Evolutionary conservation across 2,888 invertebrate genomes (phyloP).

Genomic region (Trisateles emortualis): DNA sequence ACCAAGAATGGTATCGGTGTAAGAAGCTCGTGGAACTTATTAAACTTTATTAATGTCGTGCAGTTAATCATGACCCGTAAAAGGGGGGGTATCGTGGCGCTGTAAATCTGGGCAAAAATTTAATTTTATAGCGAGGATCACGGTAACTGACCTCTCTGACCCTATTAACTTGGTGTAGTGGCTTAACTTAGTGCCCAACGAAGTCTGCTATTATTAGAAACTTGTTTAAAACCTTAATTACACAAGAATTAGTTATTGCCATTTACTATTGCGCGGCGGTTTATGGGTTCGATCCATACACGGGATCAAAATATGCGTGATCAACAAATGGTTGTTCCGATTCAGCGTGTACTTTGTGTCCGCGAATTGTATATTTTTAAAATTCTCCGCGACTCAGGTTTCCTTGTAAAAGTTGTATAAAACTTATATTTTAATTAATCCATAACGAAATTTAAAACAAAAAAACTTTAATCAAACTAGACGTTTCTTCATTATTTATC

Average conservation of each 20-base stretch:
- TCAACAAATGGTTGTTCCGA: too few relatives aligned
- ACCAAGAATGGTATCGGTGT: conserved; percentile 52
- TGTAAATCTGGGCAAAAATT: conserved; percentile 79
- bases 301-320: too few relatives aligned
- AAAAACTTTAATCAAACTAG: too few relatives aligned
- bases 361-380: background rate
- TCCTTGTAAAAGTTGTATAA: too few relatives aligned
- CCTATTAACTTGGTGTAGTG: conserved; percentile 58
- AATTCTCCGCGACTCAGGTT: too few relatives aligned
- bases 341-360: background rate
- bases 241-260: background rate
- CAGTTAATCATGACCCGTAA: conserved; percentile 77
- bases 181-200: conserved; percentile 22
- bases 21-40: conserved; percentile 63
- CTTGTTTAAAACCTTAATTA: conserved; percentile 31
- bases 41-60: conserved; percentile 76
- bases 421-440: too few relatives aligned
- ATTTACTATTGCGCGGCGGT: too few relatives aligned
- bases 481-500: too few relatives aligned
- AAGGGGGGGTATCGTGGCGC: conserved; percentile 67
- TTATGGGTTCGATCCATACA: too few relatives aligned
- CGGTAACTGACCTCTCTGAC: conserved; percentile 78
- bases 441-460: too few relatives aligned
- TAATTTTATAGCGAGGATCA: conserved; percentile 78
- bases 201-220: conserved; percentile 23